These are phyloP conservation scores for Siniperca undulata DNA, from an alignment of 2,797 vertebrate genomes.

Conservation along the genomic window DNA sequence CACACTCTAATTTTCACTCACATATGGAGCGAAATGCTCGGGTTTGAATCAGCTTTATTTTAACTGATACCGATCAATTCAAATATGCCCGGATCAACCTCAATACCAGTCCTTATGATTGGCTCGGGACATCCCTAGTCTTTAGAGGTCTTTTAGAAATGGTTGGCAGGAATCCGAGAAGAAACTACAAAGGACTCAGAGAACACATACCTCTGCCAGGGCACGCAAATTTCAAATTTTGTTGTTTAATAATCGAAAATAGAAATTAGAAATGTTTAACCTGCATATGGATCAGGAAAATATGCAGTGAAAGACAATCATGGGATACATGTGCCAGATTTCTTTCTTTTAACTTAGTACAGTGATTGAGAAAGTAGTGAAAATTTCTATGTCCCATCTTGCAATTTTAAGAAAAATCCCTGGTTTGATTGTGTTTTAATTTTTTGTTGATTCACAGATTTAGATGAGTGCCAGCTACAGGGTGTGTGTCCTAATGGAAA, in stretches of 20 bases:
- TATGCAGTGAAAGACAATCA: background rate
- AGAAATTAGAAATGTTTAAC: background rate
- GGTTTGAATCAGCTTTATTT: too few relatives aligned
- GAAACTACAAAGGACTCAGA: too few relatives aligned
- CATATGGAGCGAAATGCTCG: too few relatives aligned
- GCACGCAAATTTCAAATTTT: background rate
- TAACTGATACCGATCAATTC: too few relatives aligned
- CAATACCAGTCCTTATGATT: too few relatives aligned
- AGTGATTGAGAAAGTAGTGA: background rate
- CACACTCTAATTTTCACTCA: too few relatives aligned
- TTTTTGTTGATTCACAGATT: slow-evolving; percentile 84
- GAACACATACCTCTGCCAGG: too few relatives aligned
- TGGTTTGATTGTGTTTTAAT: slow-evolving; percentile 7
- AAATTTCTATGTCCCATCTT: background rate
- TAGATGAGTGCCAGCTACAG: slow-evolving; percentile 95
- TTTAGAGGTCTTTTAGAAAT: too few relatives aligned
- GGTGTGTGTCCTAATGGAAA: slow-evolving; percentile 94
- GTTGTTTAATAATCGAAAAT: too few relatives aligned
- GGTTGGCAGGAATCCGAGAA: too few relatives aligned
- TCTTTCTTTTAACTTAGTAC: background rate
- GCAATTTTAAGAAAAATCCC: background rate
- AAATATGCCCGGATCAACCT: too few relatives aligned
- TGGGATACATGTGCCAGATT: background rate
- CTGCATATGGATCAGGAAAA: background rate
- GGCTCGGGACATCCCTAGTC: too few relatives aligned